Conservation (phyloP, 2,797 vertebrate species). For the Sebastes aleutianus region DNA sequence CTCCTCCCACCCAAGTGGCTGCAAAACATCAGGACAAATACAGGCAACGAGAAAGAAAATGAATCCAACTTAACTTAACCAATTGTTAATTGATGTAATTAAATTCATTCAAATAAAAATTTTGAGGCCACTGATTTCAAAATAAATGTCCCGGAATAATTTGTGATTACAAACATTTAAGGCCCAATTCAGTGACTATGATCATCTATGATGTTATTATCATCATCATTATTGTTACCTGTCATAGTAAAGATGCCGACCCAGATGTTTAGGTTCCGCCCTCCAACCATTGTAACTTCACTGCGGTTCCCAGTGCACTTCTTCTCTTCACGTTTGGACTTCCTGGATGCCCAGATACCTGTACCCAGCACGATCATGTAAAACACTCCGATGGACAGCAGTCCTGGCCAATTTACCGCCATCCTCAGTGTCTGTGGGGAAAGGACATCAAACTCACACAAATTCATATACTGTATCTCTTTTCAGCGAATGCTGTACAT, state of each 20-base stretch:
- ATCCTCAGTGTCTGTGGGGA: slow-evolving; percentile 43
- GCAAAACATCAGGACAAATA: slow-evolving; percentile 24
- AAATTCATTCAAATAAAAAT: no score
- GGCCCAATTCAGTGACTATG: not conserved
- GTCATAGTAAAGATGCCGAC: slow-evolving; percentile 79
- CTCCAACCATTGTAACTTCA: slow-evolving; percentile 80
- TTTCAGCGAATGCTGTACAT: not conserved
- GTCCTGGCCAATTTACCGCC: slow-evolving; percentile 72
- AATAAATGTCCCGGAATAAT: not conserved
- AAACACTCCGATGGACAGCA: slow-evolving; percentile 72
- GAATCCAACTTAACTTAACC: no score
- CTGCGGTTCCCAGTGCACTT: slow-evolving; percentile 51
- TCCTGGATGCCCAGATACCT: slow-evolving; percentile 80
- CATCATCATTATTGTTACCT: slow-evolving; percentile 50
- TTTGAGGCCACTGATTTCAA: no score
- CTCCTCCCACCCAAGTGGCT: slow-evolving; percentile 83
- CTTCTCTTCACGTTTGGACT: slow-evolving; percentile 72
- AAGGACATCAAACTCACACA: not conserved
- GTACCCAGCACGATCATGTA: slow-evolving; percentile 69
- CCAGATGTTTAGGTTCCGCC: slow-evolving; percentile 72
- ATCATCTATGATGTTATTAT: not conserved
- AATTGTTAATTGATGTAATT: not conserved
- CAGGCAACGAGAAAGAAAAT: not conserved
- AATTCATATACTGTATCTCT: not conserved
- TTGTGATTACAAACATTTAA: not conserved